These are phyloP conservation scores for Tachysurus fulvidraco DNA, from an alignment of 2,113 vertebrate species.

Conservation along the genomic window DNA sequence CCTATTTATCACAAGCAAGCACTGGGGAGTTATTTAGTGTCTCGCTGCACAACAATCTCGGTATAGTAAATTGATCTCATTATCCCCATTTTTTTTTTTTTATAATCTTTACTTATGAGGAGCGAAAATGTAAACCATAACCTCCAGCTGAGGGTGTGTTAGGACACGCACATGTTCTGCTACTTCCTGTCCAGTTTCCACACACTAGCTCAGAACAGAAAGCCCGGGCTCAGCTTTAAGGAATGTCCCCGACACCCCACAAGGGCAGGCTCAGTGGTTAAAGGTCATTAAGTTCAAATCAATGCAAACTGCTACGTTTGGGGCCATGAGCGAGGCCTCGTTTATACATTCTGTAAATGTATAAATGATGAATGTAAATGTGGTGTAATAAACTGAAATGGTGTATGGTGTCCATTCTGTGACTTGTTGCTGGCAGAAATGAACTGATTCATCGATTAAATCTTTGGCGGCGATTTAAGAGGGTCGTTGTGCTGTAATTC, in stretches of 20 bases:
- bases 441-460: conserved; percentile 9
- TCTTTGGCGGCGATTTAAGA: not conserved
- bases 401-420: not conserved
- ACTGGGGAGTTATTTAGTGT: not conserved
- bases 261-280: not conserved
- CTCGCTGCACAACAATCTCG: not conserved
- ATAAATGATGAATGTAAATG: not conserved
- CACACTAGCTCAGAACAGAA: not conserved
- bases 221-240: not conserved
- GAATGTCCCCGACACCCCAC: not conserved
- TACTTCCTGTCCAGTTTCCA: not conserved
- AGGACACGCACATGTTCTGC: not conserved
- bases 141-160: not conserved
- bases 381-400: conserved; percentile 1
- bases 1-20: conserved; percentile 13
- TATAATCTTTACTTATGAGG: not conserved
- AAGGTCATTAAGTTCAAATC: not conserved
- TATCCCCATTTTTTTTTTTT: not conserved
- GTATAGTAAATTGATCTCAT: not conserved
- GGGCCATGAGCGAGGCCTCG: not conserved
- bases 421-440: not conserved
- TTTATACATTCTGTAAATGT: not conserved
- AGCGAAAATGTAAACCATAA: not conserved
- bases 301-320: not conserved
- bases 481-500: conserved; percentile 36